phyloP scores from a whole-genome alignment of 2,797 vertebrate genomes.

The Periparus ater region DNA sequence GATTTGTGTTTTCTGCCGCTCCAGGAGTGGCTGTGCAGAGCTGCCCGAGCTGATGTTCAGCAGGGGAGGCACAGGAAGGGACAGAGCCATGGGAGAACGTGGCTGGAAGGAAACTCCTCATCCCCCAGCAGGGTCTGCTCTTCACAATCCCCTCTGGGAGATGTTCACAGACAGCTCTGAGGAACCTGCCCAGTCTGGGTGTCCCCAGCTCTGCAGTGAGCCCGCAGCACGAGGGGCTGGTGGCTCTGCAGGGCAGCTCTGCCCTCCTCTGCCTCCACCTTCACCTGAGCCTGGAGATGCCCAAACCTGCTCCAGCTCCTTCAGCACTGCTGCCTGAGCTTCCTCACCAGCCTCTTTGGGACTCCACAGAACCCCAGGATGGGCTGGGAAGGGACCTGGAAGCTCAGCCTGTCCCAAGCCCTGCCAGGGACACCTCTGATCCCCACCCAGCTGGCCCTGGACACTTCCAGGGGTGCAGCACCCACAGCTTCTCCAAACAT shows the following conservation, averaged over 20 bases:
- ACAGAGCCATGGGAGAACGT: accelerated
- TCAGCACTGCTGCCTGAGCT: accelerated
- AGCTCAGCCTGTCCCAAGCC: not conserved
- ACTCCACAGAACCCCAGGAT: not conserved
- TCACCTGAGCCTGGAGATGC: not conserved
- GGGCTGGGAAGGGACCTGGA: not conserved
- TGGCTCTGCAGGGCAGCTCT: not conserved
- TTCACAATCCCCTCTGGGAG: not conserved
- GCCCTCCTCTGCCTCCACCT: not conserved
- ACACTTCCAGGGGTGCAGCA: not conserved
- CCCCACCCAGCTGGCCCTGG: not conserved
- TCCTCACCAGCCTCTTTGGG: not conserved
- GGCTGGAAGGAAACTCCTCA: not conserved
- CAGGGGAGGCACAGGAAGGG: not conserved
- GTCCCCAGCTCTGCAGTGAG: not conserved
- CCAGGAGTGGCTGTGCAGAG: not conserved
- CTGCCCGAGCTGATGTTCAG: not conserved
- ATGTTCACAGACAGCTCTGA: not conserved
- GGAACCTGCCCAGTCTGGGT: not conserved
- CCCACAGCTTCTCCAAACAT: not conserved
- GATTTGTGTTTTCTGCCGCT: not conserved
- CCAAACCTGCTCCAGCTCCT: not conserved
- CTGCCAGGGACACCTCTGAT: not conserved
- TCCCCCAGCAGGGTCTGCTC: not conserved
- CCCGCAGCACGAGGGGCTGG: not conserved